Conservation (phyloP, 2,797 vertebrate species). For the Nasua narica region DNA sequence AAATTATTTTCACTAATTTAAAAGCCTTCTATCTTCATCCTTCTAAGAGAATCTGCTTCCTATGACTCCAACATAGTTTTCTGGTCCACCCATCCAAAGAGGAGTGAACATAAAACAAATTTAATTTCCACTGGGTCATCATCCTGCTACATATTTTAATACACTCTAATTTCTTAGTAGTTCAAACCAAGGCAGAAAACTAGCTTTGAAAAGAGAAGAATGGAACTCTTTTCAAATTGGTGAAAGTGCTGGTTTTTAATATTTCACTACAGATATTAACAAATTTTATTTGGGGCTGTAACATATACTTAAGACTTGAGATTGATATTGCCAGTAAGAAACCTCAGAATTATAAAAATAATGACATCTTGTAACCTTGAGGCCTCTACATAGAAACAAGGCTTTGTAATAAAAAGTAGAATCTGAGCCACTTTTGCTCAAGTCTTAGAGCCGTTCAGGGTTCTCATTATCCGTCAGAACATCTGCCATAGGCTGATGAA, state of each 20-base stretch:
- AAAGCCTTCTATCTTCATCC: not conserved
- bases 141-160: not conserved
- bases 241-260: not conserved
- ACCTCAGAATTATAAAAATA: slow-evolving; percentile 43
- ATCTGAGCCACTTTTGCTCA: not conserved
- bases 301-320: not conserved
- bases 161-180: not conserved
- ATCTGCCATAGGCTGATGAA: slow-evolving; percentile 18
- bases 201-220: not conserved
- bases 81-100: not conserved
- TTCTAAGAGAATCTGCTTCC: not conserved
- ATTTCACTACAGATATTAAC: not conserved
- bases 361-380: slow-evolving; percentile 19
- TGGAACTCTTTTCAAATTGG: not conserved
- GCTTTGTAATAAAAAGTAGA: not conserved
- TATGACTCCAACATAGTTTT: not conserved
- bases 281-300: not conserved
- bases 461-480: slow-evolving; percentile 47
- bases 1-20: not conserved
- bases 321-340: slow-evolving; percentile 4
- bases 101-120: not conserved
- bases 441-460: not conserved
- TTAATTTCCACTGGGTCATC: not conserved
- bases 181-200: not conserved
- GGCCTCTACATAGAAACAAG: slow-evolving; percentile 13